Percentiles rank a stretch among this genome's conserved stretches.
These are phyloP conservation scores for Sebastes melanostomus DNA, from an alignment of 2,797 vertebrate species.

Conservation along the genomic window DNA sequence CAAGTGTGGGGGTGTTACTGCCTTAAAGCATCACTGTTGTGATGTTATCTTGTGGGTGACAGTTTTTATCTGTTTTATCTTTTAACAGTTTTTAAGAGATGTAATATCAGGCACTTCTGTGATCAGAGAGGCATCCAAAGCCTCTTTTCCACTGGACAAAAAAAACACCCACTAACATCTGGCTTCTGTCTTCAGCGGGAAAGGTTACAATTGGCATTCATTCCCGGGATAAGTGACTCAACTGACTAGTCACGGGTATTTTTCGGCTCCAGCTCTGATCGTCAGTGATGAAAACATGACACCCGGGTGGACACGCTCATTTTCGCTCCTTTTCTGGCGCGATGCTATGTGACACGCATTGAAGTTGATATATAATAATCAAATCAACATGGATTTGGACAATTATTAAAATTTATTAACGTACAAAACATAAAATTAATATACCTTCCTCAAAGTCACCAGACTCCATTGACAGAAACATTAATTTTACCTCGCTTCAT, in stretches of 20 bases:
- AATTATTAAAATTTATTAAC: not conserved
- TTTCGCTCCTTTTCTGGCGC: not conserved
- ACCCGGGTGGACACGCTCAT: not conserved
- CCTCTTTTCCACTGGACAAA: not conserved
- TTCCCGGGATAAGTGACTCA: not conserved
- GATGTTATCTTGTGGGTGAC: not conserved
- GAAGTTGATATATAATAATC: not conserved
- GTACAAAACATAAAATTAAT: not conserved
- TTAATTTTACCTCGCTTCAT: not conserved
- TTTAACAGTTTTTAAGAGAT: conserved; percentile 5
- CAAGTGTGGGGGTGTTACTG: conserved; percentile 14
- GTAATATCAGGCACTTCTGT: conserved; percentile 6
- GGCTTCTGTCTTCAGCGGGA: not conserved
- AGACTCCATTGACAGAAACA: not conserved
- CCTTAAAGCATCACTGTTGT: conserved; percentile 7
- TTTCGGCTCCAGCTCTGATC: not conserved
- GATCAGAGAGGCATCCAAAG: not conserved
- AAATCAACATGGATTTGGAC: not conserved
- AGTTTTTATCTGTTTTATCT: too few species aligned
- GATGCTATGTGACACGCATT: not conserved
- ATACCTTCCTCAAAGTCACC: not conserved
- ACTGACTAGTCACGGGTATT: not conserved
- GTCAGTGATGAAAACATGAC: not conserved
- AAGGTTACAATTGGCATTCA: not conserved
- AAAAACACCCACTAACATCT: not conserved